phyloP scores from a whole-genome alignment of 2,888 invertebrate species.

The Cinara cedri region DNA sequence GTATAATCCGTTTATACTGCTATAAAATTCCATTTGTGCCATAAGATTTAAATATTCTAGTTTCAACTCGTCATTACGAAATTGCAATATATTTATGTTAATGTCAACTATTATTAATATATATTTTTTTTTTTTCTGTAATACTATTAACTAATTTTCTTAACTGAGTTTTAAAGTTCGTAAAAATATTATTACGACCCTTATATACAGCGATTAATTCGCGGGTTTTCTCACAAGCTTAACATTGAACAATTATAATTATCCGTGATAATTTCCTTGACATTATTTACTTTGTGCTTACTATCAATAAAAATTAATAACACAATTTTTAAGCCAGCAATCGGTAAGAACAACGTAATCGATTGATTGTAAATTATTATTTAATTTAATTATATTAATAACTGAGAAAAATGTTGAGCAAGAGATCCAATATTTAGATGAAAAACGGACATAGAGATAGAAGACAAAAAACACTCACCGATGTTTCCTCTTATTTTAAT shows the following conservation, averaged over 20 bases:
- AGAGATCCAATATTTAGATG: too few species aligned
- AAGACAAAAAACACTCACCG: slow-evolving; percentile 1
- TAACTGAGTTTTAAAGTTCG: not conserved
- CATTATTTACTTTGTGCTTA: not conserved
- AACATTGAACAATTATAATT: not conserved
- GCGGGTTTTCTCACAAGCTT: not conserved
- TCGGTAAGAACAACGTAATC: not conserved
- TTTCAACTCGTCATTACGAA: too few species aligned
- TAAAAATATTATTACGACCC: not conserved
- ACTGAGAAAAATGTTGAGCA: not conserved
- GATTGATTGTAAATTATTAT: not conserved
- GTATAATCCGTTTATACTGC: too few species aligned
- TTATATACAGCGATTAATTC: too few species aligned
- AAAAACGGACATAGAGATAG: too few species aligned
- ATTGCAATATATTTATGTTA: not conserved
- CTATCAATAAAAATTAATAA: not conserved
- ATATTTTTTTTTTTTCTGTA: not conserved
- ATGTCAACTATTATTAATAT: not conserved
- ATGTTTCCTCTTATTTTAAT: not conserved
- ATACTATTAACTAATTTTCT: not conserved
- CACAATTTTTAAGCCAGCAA: not conserved
- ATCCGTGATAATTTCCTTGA: not conserved
- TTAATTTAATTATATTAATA: not conserved
- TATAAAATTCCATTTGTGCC: too few species aligned
- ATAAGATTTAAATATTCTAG: too few species aligned